Percentiles rank a stretch among this genome's conserved stretches.
phyloP scores from a whole-genome alignment of 1,140 invertebrate species.

The Drosophila obscura region DNA sequence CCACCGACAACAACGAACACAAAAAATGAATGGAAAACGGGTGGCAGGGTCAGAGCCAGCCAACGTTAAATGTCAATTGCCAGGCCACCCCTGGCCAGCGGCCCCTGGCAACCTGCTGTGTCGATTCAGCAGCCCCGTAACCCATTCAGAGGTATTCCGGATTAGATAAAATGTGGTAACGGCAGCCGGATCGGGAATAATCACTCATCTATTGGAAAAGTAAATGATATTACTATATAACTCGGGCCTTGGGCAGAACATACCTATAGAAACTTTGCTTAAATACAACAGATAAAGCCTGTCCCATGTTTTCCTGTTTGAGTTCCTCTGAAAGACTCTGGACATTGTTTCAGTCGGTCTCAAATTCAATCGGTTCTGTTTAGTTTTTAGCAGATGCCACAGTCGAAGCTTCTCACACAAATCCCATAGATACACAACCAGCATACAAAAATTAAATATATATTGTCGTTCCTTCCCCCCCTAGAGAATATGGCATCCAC shows the following conservation, averaged over 20 bases:
- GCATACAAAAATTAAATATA: no score
- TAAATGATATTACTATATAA: no score
- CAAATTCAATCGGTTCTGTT: no score
- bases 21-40: slow-evolving; percentile 8
- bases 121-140: slow-evolving; percentile 28
- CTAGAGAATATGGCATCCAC: no score
- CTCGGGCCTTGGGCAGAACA: no score
- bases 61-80: slow-evolving; percentile 78
- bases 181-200: background rate
- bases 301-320: no score
- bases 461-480: background rate
- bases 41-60: slow-evolving; percentile 54
- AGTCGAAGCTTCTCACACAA: background rate
- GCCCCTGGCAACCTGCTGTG: slow-evolving; percentile 52
- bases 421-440: no score
- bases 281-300: no score
- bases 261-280: no score
- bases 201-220: no score
- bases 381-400: no score
- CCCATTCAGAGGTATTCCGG: slow-evolving; percentile 23
- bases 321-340: background rate
- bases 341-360: background rate
- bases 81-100: slow-evolving; percentile 33
- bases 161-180: slow-evolving; percentile 26
- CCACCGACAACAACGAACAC: slow-evolving; percentile 36